phyloP scores from a whole-genome alignment of 2,888 invertebrate species.

The Gastrophysa polygoni region DNA sequence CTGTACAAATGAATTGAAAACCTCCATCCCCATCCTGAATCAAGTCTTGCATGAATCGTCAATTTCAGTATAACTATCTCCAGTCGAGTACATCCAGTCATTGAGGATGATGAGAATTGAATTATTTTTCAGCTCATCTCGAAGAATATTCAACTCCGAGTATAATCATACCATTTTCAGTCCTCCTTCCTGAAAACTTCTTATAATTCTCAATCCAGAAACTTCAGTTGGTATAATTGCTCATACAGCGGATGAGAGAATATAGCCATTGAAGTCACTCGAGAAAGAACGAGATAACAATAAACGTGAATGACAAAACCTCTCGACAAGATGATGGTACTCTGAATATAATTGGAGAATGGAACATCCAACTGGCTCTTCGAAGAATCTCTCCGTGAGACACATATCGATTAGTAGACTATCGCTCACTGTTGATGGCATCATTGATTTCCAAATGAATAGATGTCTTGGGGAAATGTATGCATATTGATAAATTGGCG shows the following conservation, averaged over 20 bases:
- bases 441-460: too few species aligned
- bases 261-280: neutral
- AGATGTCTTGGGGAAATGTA: too few species aligned
- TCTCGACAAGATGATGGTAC: constrained; percentile 1
- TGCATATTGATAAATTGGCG: too few species aligned
- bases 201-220: neutral
- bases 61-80: too few species aligned
- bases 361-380: constrained; percentile 6
- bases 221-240: neutral
- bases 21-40: too few species aligned
- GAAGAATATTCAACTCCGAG: too few species aligned
- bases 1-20: too few species aligned
- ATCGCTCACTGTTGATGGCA: too few species aligned
- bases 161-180: neutral
- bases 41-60: too few species aligned
- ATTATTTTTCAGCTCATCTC: too few species aligned
- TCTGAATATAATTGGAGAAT: constrained; percentile 3
- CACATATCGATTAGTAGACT: neutral
- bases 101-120: too few species aligned
- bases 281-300: neutral
- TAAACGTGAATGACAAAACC: constrained; percentile 6
- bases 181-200: neutral
- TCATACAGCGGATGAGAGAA: neutral
- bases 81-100: too few species aligned
- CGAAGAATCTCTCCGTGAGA: neutral